These are phyloP conservation scores for Caranx ignobilis DNA, from an alignment of 2,113 vertebrate genomes.

Conservation along the genomic window DNA sequence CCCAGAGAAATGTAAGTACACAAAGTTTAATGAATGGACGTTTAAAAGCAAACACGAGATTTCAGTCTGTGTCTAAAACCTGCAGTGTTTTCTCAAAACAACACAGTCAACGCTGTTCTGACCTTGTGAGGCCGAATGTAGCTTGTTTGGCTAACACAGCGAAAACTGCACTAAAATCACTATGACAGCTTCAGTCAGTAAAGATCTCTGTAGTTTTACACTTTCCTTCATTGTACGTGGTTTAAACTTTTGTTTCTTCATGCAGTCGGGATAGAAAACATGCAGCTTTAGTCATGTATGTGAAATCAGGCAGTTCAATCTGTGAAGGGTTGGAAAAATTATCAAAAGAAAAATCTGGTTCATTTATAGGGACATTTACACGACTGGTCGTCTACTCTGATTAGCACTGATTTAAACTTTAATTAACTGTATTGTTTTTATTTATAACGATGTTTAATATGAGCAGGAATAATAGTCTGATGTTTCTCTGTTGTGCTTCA, in stretches of 20 bases:
- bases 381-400: too few species aligned
- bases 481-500: background rate
- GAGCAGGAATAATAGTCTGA: too few species aligned
- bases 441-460: too few species aligned
- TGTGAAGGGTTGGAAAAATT: background rate
- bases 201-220: rapidly evolving
- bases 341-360: background rate
- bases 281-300: too few species aligned
- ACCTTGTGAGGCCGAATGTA: conserved; percentile 74
- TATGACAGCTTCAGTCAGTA: rapidly evolving
- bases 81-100: background rate
- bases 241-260: background rate
- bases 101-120: conserved; percentile 49
- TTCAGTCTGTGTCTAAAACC: background rate
- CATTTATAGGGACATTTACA: background rate
- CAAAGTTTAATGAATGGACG: background rate
- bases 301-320: too few species aligned
- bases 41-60: background rate
- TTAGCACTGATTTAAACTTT: too few species aligned
- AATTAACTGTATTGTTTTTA: too few species aligned
- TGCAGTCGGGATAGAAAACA: background rate
- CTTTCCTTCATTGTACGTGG: rapidly evolving
- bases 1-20: conserved; percentile 80
- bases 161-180: background rate
- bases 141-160: conserved; percentile 60